Evolutionary conservation across 2,888 invertebrate species (phyloP).

Genomic region (Anthrax anthrax): DNA sequence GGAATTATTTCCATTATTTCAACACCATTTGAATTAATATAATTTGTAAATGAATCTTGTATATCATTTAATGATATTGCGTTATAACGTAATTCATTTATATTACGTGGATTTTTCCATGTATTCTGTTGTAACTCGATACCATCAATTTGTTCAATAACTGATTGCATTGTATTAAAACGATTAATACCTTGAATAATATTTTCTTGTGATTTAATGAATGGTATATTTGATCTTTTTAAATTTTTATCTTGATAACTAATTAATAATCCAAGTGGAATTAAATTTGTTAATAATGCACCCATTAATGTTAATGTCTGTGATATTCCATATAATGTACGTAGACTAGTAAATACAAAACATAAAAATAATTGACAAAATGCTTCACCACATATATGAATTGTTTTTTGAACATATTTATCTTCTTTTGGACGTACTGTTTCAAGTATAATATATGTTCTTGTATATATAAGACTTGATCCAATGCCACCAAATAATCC

Average conservation of each 20-base stretch:
- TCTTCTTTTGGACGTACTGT: slow-evolving; percentile 33
- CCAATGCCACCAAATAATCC: slow-evolving; percentile 32
- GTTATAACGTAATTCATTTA: slow-evolving; percentile 24
- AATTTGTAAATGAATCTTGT: slow-evolving; percentile 18
- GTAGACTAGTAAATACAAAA: slow-evolving; percentile 31
- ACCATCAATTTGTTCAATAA: slow-evolving; percentile 29
- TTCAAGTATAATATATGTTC: slow-evolving; percentile 30
- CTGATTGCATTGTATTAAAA: slow-evolving; percentile 21
- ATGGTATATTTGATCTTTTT: slow-evolving; percentile 12
- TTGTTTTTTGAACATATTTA: slow-evolving; percentile 31
- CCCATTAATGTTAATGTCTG: slow-evolving; percentile 31
- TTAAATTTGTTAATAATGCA: slow-evolving; percentile 29
- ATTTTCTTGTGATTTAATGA: slow-evolving; percentile 20
- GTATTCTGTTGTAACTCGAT: slow-evolving; percentile 23
- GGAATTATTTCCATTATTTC: slow-evolving; percentile 35
- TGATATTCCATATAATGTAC: slow-evolving; percentile 31
- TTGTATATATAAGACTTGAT: slow-evolving; percentile 27
- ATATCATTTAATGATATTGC: slow-evolving; percentile 19
- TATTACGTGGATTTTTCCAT: slow-evolving; percentile 27
- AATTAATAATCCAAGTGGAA: slow-evolving; percentile 29
- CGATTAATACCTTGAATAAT: slow-evolving; percentile 16
- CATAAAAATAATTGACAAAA: slow-evolving; percentile 33
- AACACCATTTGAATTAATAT: slow-evolving; percentile 32
- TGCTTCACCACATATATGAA: slow-evolving; percentile 31
- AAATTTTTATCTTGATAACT: slow-evolving; percentile 23